A percentile compares a stretch with the other conserved stretches of the same genome.
Evolutionary conservation across 92 coral and sea anemone species (phyloP).

Genomic region (Epizoanthus illoricatus): DNA sequence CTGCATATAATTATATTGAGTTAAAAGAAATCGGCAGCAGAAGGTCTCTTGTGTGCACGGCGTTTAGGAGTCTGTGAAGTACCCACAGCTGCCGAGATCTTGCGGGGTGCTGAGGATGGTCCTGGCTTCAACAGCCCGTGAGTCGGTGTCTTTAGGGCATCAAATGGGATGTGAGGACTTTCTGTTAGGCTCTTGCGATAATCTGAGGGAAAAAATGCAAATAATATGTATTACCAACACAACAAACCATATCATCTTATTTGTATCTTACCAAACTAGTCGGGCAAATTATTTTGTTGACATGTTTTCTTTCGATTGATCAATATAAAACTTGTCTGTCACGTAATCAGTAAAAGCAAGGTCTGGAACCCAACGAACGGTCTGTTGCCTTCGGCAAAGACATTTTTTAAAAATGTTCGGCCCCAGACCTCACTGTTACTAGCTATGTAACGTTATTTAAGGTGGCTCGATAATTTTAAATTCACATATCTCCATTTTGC

Average conservation of each 20-base stretch:
- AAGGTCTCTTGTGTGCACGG: constrained; percentile 39
- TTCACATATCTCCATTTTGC: too few species aligned
- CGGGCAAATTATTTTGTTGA: not conserved
- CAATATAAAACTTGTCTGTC: not conserved
- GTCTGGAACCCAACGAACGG: not conserved
- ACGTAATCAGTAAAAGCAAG: not conserved
- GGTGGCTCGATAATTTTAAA: too few species aligned
- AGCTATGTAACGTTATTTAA: too few species aligned
- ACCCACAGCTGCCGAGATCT: not conserved
- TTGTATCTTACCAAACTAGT: not conserved
- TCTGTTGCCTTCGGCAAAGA: too few species aligned
- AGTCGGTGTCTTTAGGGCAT: constrained; percentile 77
- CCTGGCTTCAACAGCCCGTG: constrained; percentile 72
- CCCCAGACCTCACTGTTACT: too few species aligned
- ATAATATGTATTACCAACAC: not conserved
- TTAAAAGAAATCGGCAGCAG: constrained; percentile 60
- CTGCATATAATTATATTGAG: too few species aligned
- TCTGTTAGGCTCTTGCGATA: constrained; percentile 78
- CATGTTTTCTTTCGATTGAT: not conserved
- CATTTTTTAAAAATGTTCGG: too few species aligned
- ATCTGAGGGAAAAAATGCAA: constrained; percentile 45
- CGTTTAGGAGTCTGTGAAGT: not conserved
- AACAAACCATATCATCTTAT: not conserved
- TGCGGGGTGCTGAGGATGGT: constrained; percentile 3
- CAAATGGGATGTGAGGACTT: constrained; percentile 88